These are phyloP conservation scores for Lamellibrachia columna DNA, from an alignment of 2,888 invertebrate species.

Conservation along the genomic window DNA sequence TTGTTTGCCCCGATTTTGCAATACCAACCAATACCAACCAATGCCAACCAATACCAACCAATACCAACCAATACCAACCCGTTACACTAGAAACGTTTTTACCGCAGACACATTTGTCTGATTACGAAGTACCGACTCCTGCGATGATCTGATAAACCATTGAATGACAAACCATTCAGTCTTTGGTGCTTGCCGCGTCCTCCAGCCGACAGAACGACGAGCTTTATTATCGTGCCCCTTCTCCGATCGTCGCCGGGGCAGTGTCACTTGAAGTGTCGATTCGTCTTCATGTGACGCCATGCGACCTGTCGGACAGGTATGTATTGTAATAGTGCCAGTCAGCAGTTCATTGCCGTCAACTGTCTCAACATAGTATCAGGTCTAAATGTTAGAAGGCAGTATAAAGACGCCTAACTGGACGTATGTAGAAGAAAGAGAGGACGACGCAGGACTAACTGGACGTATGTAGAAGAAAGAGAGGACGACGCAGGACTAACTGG, in stretches of 20 bases:
- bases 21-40: neutral
- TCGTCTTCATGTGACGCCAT: neutral
- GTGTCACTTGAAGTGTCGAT: neutral
- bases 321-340: neutral
- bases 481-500: too few species aligned
- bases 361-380: neutral
- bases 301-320: neutral
- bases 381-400: neutral
- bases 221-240: neutral
- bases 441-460: too few species aligned
- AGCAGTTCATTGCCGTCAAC: neutral
- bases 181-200: neutral
- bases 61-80: neutral
- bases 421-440: too few species aligned
- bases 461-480: too few species aligned
- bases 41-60: neutral
- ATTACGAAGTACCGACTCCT: neutral
- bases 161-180: neutral
- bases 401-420: too few species aligned
- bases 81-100: neutral
- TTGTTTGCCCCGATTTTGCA: neutral
- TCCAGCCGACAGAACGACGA: neutral
- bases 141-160: neutral
- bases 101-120: neutral
- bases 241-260: neutral